A percentile compares a stretch with the other conserved stretches of the same genome.
phyloP scores from a whole-genome alignment of 2,113 vertebrate genomes.

The Pteropus alecto region DNA sequence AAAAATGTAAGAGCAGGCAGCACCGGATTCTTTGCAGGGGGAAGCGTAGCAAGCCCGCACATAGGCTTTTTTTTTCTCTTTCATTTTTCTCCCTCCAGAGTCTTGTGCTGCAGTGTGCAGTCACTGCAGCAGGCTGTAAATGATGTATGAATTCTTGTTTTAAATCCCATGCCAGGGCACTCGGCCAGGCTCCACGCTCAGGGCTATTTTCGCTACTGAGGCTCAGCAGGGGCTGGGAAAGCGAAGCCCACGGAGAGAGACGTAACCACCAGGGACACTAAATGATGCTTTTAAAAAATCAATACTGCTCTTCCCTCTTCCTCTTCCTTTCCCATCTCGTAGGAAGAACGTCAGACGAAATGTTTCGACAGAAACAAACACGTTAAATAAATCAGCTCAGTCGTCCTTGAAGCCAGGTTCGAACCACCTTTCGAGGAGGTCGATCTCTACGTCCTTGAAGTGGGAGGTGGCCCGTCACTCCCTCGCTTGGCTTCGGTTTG shows the following conservation, averaged over 20 bases:
- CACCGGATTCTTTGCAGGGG: fast-evolving
- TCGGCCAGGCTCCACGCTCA: not conserved
- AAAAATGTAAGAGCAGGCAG: fast-evolving
- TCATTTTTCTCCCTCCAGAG: not conserved
- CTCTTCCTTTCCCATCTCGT: not conserved
- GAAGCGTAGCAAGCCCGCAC: fast-evolving
- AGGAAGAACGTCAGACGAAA: conserved; percentile 23
- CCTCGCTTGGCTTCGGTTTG: fast-evolving
- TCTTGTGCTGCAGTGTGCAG: not conserved
- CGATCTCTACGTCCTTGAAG: not conserved
- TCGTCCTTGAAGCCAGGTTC: not conserved
- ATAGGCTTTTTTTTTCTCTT: fast-evolving
- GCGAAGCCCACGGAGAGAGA: not conserved
- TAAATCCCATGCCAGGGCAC: not conserved
- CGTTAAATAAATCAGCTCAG: not conserved
- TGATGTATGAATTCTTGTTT: not conserved
- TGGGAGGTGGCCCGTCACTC: no score
- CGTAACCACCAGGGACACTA: not conserved
- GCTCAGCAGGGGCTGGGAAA: not conserved
- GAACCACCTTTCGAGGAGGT: not conserved
- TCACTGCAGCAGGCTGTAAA: not conserved
- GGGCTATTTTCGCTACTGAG: not conserved
- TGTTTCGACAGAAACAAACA: conserved; percentile 25
- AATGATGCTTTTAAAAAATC: conserved; percentile 35
- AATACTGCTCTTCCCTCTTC: not conserved